Conservation (phyloP, 2,888 invertebrate genomes). For the Empis livida region DNA sequence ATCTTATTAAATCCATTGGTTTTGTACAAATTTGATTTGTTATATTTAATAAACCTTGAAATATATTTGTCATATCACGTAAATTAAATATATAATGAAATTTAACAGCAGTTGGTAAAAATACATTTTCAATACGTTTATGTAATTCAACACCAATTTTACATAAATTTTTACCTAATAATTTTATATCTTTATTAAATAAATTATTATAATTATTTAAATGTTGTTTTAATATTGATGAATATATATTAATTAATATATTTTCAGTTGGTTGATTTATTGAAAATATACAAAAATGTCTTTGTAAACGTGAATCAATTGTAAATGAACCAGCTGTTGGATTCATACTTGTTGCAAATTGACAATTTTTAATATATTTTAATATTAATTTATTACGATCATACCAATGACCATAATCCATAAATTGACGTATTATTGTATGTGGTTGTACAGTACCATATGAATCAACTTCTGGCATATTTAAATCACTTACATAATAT, state of each 20-base stretch:
- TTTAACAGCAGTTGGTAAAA: constrained; percentile 87
- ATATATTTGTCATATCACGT: constrained; percentile 84
- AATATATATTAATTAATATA: constrained; percentile 71
- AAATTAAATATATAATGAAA: constrained; percentile 93
- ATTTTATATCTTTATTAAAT: constrained; percentile 40
- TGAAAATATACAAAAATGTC: constrained; percentile 78
- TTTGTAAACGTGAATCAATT: constrained; percentile 79
- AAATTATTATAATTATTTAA: constrained; percentile 50
- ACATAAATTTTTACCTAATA: constrained; percentile 36
- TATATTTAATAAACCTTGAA: constrained; percentile 82
- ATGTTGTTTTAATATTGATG: constrained; percentile 66
- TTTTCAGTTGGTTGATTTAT: constrained; percentile 70
- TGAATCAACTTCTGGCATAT: constrained; percentile 93
- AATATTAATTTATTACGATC: constrained; percentile 69
- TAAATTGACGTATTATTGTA: constrained; percentile 82
- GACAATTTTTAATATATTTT: constrained; percentile 87
- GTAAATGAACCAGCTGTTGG: constrained; percentile 95
- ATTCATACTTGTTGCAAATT: constrained; percentile 93
- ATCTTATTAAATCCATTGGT: constrained; percentile 58
- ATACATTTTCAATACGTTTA: constrained; percentile 56
- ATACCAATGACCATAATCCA: constrained; percentile 90
- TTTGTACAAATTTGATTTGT: constrained; percentile 58
- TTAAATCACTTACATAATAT: constrained; percentile 92
- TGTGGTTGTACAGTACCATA: constrained; percentile 95
- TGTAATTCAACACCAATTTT: constrained; percentile 65